Evolutionary conservation across 2,888 invertebrate genomes (phyloP), one percentile per base, ranked within the genome.

Genomic region (Chaitophorus viminalis): DNA sequence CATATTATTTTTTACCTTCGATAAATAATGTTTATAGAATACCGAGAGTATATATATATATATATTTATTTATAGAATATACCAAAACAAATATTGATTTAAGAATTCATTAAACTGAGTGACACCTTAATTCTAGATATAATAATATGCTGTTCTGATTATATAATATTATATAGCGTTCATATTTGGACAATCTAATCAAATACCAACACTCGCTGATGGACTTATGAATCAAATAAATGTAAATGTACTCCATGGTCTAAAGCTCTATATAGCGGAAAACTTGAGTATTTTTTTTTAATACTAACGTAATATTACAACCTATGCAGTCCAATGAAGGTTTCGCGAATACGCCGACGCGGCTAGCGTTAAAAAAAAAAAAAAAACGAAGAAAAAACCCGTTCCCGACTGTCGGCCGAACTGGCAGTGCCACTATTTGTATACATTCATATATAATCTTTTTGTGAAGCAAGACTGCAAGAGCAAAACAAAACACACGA

Each of bases 361-460:
- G 18, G 76, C 46, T 33, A 72, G 52, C 72, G 52, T 70, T 52
- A n/a, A 65, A 39, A 79, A 36, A n/a, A 60, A 39, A 14, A 11
- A 46, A 46, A 46, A 79, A 60, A 60, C 60, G 25, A 65, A 39
- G 25, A 76, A 77, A 76, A 87, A 87, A 87, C 87, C 60, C 74
- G 87, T 87, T 87, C 39, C 25, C 39, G 39, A 46, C 65, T 74
- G 87, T 81, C 87, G 74, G 31, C 60, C 46, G 39, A 74, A 79
- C 87, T 46, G 87, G 86, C 86, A 36, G 36, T 60, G 68, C 86
- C 78, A 70, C 77, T 85, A 77, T 77, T 65, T 54, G 78, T 81
- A 39, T 79, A n/a, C 21, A 33, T n/a, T 33, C 17, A 39, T 39
- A 60, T 31, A 70, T 84, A 75, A 75, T 84, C 75, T 60, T 84